Evolutionary conservation across 2,888 invertebrate genomes (phyloP).

Genomic region (Himalopsyche kuldschensis): DNA sequence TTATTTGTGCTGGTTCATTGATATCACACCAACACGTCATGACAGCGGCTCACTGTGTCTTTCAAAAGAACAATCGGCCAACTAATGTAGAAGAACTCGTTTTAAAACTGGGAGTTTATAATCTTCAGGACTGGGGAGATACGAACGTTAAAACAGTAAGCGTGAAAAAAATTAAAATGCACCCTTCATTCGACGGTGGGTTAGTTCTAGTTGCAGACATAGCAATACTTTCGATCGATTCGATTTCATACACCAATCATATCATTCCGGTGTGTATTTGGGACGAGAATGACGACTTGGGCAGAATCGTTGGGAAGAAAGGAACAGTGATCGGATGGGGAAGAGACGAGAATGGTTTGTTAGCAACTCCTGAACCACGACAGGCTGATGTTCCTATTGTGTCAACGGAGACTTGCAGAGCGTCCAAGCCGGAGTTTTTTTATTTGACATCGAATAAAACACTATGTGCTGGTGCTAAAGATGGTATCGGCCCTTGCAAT

Average conservation of each 20-base stretch:
- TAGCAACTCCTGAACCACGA: conserved; percentile 48
- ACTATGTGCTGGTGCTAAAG: conserved; percentile 50
- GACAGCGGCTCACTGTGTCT: conserved; percentile 35
- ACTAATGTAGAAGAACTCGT: conserved; percentile 40
- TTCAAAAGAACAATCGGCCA: conserved; percentile 29
- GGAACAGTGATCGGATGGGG: conserved; percentile 63
- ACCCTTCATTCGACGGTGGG: conserved; percentile 38
- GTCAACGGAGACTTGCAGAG: conserved; percentile 54
- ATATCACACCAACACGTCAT: conserved; percentile 46
- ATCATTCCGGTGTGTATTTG: conserved; percentile 14
- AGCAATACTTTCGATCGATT: conserved; percentile 42
- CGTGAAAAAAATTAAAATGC: conserved; percentile 39
- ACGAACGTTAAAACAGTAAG: conserved; percentile 36
- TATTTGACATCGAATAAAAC: conserved; percentile 50
- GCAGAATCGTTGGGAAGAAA: not conserved
- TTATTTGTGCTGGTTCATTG: conserved; percentile 48
- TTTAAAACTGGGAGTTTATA: conserved; percentile 41
- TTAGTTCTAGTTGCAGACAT: conserved; percentile 42
- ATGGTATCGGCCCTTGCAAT: conserved; percentile 50
- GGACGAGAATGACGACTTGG: conserved; percentile 1
- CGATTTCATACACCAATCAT: conserved; percentile 1
- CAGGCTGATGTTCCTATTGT: conserved; percentile 53
- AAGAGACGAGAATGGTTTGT: conserved; percentile 47
- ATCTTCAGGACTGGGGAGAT: conserved; percentile 40
- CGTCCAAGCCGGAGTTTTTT: conserved; percentile 49